These are phyloP conservation scores for Poeciliopsis turrubarensis DNA, from an alignment of 2,113 vertebrate species.

Conservation along the genomic window DNA sequence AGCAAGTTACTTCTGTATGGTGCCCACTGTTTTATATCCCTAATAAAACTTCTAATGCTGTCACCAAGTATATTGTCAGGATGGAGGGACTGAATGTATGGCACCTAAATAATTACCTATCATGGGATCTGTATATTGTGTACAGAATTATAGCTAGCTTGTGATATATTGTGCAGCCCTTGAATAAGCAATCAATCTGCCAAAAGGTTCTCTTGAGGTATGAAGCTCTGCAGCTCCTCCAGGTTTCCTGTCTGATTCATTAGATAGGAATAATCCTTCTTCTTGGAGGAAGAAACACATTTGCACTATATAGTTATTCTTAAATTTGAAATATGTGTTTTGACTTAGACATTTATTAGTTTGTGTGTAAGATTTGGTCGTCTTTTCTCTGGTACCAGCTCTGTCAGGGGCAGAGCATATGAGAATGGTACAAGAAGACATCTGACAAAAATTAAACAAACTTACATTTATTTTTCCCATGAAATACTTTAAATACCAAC, in stretches of 20 bases:
- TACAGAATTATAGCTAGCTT: background rate
- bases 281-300: background rate
- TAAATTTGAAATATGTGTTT: background rate
- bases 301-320: background rate
- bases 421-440: background rate
- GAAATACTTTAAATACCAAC: constrained; percentile 4
- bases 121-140: background rate
- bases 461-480: background rate
- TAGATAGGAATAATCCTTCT: background rate
- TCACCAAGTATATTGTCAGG: background rate
- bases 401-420: background rate
- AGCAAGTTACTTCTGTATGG: background rate
- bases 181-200: background rate
- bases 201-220: background rate
- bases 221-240: background rate
- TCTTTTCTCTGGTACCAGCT: background rate
- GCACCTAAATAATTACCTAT: background rate
- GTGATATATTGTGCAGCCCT: background rate
- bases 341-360: background rate
- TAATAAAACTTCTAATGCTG: too few species aligned
- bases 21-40: background rate
- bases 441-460: background rate
- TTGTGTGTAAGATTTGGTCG: background rate
- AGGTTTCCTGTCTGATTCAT: background rate
- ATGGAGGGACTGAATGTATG: background rate